Conservation (phyloP, 2,888 invertebrate species). For the Cecidostiba fungosa region DNA sequence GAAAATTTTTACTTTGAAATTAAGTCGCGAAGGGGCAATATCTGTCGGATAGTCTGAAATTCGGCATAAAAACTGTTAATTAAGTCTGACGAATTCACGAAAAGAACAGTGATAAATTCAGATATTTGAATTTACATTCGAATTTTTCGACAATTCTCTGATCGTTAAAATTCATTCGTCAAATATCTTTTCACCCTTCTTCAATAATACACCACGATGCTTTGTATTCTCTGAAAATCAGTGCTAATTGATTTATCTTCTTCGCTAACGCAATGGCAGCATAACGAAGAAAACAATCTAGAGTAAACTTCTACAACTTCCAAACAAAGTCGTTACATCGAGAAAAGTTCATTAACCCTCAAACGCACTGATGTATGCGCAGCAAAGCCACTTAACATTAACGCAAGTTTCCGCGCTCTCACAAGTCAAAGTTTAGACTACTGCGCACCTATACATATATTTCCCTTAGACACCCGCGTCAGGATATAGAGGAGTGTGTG, state of each 20-base stretch:
- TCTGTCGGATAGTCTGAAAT: too few relatives aligned
- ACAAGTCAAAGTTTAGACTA: background rate
- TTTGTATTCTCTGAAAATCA: background rate
- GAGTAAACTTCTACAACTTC: background rate
- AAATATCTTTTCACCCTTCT: too few relatives aligned
- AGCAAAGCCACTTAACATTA: constrained; percentile 15
- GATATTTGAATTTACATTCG: too few relatives aligned
- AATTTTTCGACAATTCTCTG: background rate
- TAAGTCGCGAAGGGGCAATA: too few relatives aligned
- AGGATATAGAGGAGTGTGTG: background rate
- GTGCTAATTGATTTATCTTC: background rate
- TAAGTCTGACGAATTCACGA: too few relatives aligned
- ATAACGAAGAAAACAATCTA: background rate
- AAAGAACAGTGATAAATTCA: too few relatives aligned
- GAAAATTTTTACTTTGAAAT: too few relatives aligned
- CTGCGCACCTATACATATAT: background rate
- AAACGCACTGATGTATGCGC: background rate
- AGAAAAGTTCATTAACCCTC: background rate
- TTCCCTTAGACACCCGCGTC: background rate
- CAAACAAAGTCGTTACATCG: background rate
- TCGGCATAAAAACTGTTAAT: too few relatives aligned
- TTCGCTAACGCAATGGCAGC: background rate
- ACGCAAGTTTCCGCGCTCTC: constrained; percentile 1
- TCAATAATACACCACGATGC: too few relatives aligned
- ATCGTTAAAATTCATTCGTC: too few relatives aligned